Conservation (phyloP, 1,140 invertebrate species). For the Musca domestica region DNA sequence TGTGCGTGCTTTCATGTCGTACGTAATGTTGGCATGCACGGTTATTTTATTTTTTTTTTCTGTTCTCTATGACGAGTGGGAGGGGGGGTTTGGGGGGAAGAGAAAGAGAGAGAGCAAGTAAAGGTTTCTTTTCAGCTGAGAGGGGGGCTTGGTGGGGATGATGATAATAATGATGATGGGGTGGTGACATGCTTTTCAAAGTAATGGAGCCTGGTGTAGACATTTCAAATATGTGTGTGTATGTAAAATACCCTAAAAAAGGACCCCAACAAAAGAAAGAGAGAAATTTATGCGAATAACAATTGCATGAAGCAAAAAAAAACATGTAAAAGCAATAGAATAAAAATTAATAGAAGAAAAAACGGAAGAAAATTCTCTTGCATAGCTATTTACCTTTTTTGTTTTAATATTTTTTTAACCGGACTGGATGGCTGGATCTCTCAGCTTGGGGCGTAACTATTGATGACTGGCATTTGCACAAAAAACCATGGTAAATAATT, state of each 20-base stretch:
- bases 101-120: too few species aligned
- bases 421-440: too few species aligned
- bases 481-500: not conserved
- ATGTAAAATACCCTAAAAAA: too few species aligned
- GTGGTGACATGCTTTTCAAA: constrained; percentile 15
- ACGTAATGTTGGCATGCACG: too few species aligned
- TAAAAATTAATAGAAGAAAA: not conserved
- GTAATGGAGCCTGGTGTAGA: constrained; percentile 15
- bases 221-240: constrained; percentile 10
- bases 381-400: constrained; percentile 17
- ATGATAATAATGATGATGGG: not conserved
- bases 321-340: not conserved
- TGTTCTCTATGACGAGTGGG: too few species aligned
- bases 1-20: too few species aligned
- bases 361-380: not conserved
- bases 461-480: not conserved
- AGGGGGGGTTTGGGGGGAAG: too few species aligned
- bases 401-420: too few species aligned
- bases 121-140: too few species aligned
- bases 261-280: not conserved
- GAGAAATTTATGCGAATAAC: too few species aligned
- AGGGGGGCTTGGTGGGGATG: not conserved
- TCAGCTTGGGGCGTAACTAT: constrained; percentile 14
- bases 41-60: too few species aligned
- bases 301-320: not conserved